Evolutionary conservation across 2,113 vertebrate species (phyloP).

Genomic region (Mesocricetus auratus): DNA sequence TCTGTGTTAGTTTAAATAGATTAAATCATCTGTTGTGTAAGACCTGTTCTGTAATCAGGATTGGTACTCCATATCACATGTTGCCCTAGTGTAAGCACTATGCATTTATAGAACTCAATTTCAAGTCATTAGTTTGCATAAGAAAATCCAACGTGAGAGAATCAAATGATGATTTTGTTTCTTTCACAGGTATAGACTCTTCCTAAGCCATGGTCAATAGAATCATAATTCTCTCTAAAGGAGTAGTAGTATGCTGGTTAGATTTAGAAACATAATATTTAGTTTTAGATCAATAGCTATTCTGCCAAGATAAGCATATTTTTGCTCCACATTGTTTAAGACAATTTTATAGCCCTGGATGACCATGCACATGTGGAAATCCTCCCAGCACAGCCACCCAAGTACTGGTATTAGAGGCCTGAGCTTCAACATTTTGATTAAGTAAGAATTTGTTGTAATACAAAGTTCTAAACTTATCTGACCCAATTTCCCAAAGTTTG

Average conservation of each 20-base stretch:
- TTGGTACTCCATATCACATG: not conserved
- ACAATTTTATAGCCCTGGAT: not conserved
- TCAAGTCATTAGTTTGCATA: slow-evolving; percentile 51
- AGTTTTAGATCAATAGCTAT: slow-evolving; percentile 15
- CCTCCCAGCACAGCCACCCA: not conserved
- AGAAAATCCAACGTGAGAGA: slow-evolving; percentile 51
- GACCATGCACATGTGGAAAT: not conserved
- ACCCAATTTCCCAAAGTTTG: not conserved
- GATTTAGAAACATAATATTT: not conserved
- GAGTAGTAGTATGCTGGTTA: not conserved
- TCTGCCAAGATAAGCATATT: not conserved
- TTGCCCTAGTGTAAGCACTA: not conserved
- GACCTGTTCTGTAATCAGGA: not conserved
- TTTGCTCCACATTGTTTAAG: not conserved
- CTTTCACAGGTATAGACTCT: slow-evolving; percentile 61
- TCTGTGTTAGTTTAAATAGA: not conserved
- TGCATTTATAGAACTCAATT: slow-evolving; percentile 62
- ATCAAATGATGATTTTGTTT: slow-evolving; percentile 64
- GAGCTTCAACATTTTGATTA: not conserved
- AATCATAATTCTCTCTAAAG: slow-evolving; percentile 72
- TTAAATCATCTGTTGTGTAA: not conserved
- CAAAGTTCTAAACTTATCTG: not conserved
- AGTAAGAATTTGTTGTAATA: not conserved
- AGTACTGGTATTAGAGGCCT: not conserved
- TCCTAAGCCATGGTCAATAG: slow-evolving; percentile 71